These are phyloP conservation scores for Pedionomus torquatus DNA, from an alignment of 2,113 vertebrate species.

Conservation along the genomic window DNA sequence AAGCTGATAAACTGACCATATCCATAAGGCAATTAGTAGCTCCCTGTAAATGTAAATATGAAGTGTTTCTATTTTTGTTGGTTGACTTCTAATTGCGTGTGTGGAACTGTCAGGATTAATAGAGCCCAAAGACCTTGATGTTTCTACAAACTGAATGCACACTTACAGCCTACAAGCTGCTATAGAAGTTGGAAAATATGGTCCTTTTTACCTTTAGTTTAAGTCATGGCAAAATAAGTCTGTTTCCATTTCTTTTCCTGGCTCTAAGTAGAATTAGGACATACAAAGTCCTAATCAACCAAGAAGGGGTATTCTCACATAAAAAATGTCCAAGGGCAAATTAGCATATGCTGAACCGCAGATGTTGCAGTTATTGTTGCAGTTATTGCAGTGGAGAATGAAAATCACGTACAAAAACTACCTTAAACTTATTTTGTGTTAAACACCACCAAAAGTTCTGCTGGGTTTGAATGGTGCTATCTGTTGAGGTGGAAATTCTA, in stretches of 20 bases:
- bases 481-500: background rate
- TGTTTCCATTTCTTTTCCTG: background rate
- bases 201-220: background rate
- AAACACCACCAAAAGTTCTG: background rate
- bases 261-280: background rate
- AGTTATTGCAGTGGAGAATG: background rate
- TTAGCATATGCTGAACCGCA: no score
- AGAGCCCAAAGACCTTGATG: background rate
- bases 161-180: background rate
- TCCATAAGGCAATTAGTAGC: background rate
- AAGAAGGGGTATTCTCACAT: no score
- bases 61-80: background rate
- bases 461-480: background rate
- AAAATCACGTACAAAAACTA: background rate
- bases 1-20: background rate
- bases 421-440: background rate
- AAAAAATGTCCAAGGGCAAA: no score
- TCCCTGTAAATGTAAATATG: background rate
- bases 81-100: background rate
- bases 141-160: background rate
- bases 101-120: background rate
- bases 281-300: no score
- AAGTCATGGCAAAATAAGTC: background rate
- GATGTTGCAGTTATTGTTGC: no score
- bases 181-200: background rate